Evolutionary conservation across 2,113 vertebrate genomes (phyloP), one percentile per base, ranked within the genome.

Genomic region (Polypterus bichir): DNA sequence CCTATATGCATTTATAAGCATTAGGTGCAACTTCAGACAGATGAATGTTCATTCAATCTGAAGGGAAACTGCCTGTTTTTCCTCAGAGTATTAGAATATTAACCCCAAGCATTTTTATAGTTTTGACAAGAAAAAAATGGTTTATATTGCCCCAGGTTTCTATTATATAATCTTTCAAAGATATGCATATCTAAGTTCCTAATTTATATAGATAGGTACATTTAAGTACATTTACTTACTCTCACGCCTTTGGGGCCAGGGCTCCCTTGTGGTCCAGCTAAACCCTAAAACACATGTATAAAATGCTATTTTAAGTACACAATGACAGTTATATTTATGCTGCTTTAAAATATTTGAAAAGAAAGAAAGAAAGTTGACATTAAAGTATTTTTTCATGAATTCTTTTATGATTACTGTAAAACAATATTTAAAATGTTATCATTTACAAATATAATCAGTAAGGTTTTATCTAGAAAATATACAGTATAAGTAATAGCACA

Each of bases 241-340:
- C 86, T 81, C 65, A 88, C 65, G 77, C 96, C 96, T 91, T 99
- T 97, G 76, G 91, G 85, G 65, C 96, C 96, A 57, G 85, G 88
- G 79, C 86, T 89, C 77, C 96, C 96, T 85, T 97, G 84, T 62
- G 92, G 92, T 70, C 96, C 96, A 69, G 80, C 90, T 79, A 86
- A 86, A 51, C 96, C 96, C 96, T 99, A 77, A 27, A 76, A 78
- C 52, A 72, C 66, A 46, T 3, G 49, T 6, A 57, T 76, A 45
- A 45, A 77, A 58, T 66, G 64, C 44, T 71, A 45, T 58, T 63
- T 57, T 75, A 54, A 74, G 65, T 27, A 27, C 27, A 27, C 27
- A 27, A 27, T 27, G 27, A 27, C 27, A 27, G 27, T 27, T 27
- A 27, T 27, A 27, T 27, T 27, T 27, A 27, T 27, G 27, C 27